phyloP scores from a whole-genome alignment of 2,113 vertebrate species.

The Micromys minutus region DNA sequence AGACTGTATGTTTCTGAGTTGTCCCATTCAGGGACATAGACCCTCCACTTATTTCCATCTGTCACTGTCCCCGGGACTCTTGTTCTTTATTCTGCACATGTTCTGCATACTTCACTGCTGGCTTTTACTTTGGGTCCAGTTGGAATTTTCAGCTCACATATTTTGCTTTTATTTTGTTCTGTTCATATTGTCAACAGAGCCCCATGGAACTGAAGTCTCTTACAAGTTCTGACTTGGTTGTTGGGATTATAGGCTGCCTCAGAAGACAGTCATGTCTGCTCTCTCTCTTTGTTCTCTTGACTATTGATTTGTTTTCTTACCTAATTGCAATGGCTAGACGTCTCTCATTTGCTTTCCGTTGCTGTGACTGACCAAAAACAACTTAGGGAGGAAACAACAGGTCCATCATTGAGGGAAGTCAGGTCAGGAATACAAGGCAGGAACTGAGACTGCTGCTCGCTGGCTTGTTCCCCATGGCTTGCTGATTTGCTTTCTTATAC shows the following conservation, averaged over 20 bases:
- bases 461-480: neutral
- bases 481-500: neutral
- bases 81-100: neutral
- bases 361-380: neutral
- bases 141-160: neutral
- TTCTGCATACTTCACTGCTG: neutral
- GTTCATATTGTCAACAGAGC: neutral
- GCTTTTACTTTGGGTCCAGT: neutral
- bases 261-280: neutral
- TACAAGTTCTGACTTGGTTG: slow-evolving; percentile 28
- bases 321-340: neutral
- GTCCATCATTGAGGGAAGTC: neutral
- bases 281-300: neutral
- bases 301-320: neutral
- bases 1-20: neutral
- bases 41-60: neutral
- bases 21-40: neutral
- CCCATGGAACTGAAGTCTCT: slow-evolving; percentile 17
- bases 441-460: no score
- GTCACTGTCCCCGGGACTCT: neutral
- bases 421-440: neutral
- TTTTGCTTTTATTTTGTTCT: neutral
- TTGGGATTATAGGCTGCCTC: neutral
- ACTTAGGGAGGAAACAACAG: neutral
- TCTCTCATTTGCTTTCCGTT: neutral